Evolutionary conservation across 64 coral and sea anemone species (phyloP).

Genomic region (Dendronephthya gigantea): DNA sequence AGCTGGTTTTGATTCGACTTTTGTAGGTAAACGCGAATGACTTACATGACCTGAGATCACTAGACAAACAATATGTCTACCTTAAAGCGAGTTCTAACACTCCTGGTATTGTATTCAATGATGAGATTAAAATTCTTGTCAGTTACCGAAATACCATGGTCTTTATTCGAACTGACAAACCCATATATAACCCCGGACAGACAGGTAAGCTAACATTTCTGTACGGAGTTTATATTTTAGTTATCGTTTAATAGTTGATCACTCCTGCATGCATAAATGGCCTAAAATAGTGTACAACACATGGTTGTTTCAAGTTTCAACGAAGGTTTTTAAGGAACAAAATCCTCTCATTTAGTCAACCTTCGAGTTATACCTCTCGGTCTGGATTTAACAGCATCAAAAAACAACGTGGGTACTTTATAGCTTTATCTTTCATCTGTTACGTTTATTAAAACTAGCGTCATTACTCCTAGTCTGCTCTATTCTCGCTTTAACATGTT

Average conservation of each 20-base stretch:
- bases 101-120: background rate
- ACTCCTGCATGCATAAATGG: too few relatives aligned
- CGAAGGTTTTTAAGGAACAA: background rate
- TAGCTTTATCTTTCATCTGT: too few relatives aligned
- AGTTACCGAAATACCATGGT: slow-evolving; percentile 9
- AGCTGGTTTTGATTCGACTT: background rate
- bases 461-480: too few relatives aligned
- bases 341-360: background rate
- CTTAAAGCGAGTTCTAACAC: background rate
- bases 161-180: slow-evolving; percentile 9
- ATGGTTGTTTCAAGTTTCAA: too few relatives aligned
- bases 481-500: too few relatives aligned
- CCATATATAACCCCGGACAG: background rate
- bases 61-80: slow-evolving; percentile 15
- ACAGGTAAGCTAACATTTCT: background rate
- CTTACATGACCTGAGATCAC: background rate
- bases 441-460: too few relatives aligned
- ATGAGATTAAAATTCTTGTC: background rate
- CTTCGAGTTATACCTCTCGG: background rate
- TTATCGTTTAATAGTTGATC: too few relatives aligned
- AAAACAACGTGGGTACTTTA: background rate
- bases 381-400: background rate
- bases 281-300: too few relatives aligned
- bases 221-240: background rate
- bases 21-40: background rate